These are phyloP conservation scores for Ernsta delagoae DNA, from an alignment of 2,888 invertebrate species.

Conservation along the genomic window DNA sequence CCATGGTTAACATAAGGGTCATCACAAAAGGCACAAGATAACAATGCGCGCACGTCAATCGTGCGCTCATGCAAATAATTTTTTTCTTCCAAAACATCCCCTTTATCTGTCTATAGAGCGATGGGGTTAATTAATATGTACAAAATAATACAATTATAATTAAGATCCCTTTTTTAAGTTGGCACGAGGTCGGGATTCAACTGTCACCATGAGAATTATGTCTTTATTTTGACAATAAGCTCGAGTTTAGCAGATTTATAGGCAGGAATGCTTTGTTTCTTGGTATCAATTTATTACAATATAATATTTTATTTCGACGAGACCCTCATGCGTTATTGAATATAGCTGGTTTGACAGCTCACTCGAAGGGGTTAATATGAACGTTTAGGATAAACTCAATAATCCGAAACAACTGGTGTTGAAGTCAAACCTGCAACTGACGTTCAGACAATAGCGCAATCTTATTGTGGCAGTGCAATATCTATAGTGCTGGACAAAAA, in stretches of 20 bases:
- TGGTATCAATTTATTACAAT: slow-evolving; percentile 67
- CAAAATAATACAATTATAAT: slow-evolving; percentile 80
- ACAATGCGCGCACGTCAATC: slow-evolving; percentile 83
- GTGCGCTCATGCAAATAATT: slow-evolving; percentile 84
- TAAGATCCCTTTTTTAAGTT: slow-evolving; percentile 73
- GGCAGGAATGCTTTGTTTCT: slow-evolving; percentile 69
- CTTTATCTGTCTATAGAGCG: slow-evolving; percentile 75
- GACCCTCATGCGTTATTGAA: slow-evolving; percentile 73
- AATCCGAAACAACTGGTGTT: slow-evolving; percentile 81
- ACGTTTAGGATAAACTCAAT: slow-evolving; percentile 80
- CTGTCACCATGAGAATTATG: slow-evolving; percentile 81
- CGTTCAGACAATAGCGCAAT: slow-evolving; percentile 73
- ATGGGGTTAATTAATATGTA: slow-evolving; percentile 85
- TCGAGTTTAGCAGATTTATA: slow-evolving; percentile 74
- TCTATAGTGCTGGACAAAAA: slow-evolving; percentile 26
- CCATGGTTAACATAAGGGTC: slow-evolving; percentile 81
- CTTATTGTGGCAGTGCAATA: slow-evolving; percentile 38
- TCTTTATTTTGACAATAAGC: slow-evolving; percentile 76
- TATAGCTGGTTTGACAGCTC: slow-evolving; percentile 77
- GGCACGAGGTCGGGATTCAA: slow-evolving; percentile 79
- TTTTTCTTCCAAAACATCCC: slow-evolving; percentile 82
- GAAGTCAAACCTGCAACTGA: slow-evolving; percentile 79
- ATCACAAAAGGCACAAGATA: slow-evolving; percentile 83
- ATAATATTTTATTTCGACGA: slow-evolving; percentile 67
- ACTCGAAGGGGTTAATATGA: slow-evolving; percentile 82